These are phyloP conservation scores for Parnassius smintheus DNA, from an alignment of 2,888 invertebrate species.

Conservation along the genomic window DNA sequence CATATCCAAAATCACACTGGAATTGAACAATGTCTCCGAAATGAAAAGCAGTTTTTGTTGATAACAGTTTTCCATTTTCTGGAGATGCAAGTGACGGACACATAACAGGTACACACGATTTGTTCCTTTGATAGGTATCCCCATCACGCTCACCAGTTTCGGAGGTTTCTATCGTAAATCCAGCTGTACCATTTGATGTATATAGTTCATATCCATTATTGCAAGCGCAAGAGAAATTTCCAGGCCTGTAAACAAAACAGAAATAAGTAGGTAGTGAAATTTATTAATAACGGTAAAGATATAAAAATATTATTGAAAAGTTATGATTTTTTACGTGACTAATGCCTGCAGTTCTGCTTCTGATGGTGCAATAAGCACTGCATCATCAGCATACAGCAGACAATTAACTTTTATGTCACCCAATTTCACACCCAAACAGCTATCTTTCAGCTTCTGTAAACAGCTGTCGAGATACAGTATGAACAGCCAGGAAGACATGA, in stretches of 20 bases:
- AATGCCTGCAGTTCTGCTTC: too few species aligned
- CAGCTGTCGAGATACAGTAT: too few species aligned
- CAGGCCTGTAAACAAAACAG: conserved; percentile 80
- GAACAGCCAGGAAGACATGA: too few species aligned
- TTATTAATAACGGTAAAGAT: too few species aligned
- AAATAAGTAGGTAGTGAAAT: too few species aligned
- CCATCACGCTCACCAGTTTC: conserved; percentile 95
- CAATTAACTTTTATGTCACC: too few species aligned
- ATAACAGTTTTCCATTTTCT: conserved; percentile 91
- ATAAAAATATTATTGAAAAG: not conserved
- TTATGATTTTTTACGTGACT: not conserved
- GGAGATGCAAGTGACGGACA: conserved; percentile 89
- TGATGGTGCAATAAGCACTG: too few species aligned
- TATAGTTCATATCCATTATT: conserved; percentile 96
- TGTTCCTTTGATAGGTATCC: conserved; percentile 93
- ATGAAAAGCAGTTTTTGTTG: conserved; percentile 91
- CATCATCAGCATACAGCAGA: too few species aligned
- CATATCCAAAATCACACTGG: conserved; percentile 97
- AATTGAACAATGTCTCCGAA: conserved; percentile 95
- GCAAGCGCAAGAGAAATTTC: conserved; percentile 93
- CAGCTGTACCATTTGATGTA: conserved; percentile 93
- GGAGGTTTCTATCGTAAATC: conserved; percentile 87
- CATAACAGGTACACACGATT: conserved; percentile 97
- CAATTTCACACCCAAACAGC: too few species aligned
- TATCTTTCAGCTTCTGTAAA: too few species aligned